A percentile compares a stretch with the other conserved stretches of the same genome.
Conservation (phyloP, 2,113 vertebrate genomes). For the Diadophis punctatus region DNA sequence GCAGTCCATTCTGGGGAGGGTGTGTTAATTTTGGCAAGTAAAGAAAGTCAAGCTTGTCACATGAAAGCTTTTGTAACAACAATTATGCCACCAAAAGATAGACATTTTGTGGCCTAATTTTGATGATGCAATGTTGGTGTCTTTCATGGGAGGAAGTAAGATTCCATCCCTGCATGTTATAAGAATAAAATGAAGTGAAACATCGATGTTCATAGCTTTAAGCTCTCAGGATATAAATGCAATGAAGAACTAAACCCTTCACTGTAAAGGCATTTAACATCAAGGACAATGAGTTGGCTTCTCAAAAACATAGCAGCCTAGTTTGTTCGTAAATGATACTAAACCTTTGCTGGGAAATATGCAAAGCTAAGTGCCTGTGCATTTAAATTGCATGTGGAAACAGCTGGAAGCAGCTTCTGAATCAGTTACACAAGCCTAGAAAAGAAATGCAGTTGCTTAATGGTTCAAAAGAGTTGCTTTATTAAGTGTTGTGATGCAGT, state of each 20-base stretch:
- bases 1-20: not conserved
- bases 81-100: not conserved
- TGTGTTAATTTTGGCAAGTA: not conserved
- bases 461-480: not conserved
- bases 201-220: not conserved
- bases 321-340: not conserved
- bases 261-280: not conserved
- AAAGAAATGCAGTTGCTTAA: not conserved
- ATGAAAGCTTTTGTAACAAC: not conserved
- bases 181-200: not conserved
- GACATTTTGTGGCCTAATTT: not conserved
- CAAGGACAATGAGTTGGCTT: not conserved
- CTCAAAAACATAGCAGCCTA: not conserved
- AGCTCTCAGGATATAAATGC: not conserved
- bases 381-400: not conserved
- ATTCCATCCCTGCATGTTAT: not conserved
- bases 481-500: not conserved
- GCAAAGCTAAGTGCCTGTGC: not conserved
- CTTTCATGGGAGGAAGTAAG: not conserved
- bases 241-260: not conserved
- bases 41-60: not conserved
- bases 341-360: not conserved
- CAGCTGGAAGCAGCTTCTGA: not conserved
- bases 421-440: not conserved
- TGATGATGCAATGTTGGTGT: not conserved